These are phyloP conservation scores for Oikopleura vanhoeffeni DNA, from an alignment of 23 tunicate species.

Conservation along the genomic window DNA sequence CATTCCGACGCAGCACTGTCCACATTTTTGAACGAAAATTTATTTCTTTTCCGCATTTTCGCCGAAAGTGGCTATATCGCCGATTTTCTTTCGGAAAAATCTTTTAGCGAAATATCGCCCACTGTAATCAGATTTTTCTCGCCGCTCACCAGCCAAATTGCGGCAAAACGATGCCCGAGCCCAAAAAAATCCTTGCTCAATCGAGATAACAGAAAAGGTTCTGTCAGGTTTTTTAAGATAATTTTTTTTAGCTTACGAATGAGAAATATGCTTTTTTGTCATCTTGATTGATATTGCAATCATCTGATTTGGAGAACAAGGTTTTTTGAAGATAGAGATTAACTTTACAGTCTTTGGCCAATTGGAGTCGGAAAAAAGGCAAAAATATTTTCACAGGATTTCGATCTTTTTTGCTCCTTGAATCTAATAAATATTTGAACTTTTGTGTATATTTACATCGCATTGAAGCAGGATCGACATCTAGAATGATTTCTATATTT, in stretches of 20 bases:
- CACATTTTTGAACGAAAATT: too few species aligned
- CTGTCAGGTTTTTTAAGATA: too few species aligned
- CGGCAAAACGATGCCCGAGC: too few species aligned
- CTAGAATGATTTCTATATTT: not conserved
- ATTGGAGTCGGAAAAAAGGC: not conserved
- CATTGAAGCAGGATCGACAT: not conserved
- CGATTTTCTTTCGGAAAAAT: too few species aligned
- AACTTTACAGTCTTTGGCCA: not conserved
- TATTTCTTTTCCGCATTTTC: too few species aligned
- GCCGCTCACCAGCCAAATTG: too few species aligned
- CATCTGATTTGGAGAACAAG: not conserved
- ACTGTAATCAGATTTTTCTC: too few species aligned
- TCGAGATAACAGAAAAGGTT: too few species aligned
- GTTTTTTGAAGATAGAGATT: not conserved
- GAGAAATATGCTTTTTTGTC: not conserved
- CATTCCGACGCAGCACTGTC: too few species aligned
- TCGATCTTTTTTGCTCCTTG: not conserved
- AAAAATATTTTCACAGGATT: not conserved
- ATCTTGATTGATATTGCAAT: not conserved
- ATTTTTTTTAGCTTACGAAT: not conserved
- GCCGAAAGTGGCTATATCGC: too few species aligned
- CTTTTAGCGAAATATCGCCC: too few species aligned
- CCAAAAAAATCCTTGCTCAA: too few species aligned
- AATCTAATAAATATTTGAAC: not conserved
- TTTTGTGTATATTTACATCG: not conserved